phyloP scores from a whole-genome alignment of 2,888 invertebrate genomes.

The Sipha maydis region DNA sequence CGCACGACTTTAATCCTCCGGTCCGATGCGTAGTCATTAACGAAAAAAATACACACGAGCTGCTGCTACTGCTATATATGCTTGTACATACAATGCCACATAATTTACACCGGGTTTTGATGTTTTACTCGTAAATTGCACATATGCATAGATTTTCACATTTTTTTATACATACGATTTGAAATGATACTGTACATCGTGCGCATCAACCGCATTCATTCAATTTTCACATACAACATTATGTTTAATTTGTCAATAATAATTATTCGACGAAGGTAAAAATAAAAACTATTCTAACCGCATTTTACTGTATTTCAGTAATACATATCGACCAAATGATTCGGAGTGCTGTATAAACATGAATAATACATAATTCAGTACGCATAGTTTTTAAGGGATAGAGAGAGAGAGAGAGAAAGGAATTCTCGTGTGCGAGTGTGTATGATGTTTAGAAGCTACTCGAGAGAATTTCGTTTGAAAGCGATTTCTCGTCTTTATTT shows the following conservation, averaged over 20 bases:
- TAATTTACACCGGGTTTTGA: conserved; percentile 36
- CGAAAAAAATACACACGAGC: not conserved
- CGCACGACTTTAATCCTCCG: conserved; percentile 49
- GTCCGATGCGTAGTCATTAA: conserved; percentile 26
- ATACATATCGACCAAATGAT: not conserved
- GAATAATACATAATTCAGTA: not conserved
- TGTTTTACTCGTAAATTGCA: conserved; percentile 32
- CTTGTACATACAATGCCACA: conserved; percentile 20
- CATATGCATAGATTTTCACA: too few relatives aligned
- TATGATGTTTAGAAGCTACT: conserved; percentile 9
- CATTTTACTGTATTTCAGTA: not conserved
- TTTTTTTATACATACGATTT: not conserved
- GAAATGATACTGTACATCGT: not conserved
- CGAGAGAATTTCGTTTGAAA: conserved; percentile 25
- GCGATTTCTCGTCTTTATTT: conserved; percentile 24
- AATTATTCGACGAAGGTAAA: not conserved
- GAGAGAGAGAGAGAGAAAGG: not conserved
- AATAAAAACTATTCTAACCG: not conserved
- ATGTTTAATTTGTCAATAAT: not conserved
- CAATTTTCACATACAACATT: not conserved
- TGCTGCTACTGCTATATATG: not conserved
- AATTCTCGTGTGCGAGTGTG: not conserved
- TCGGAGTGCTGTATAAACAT: not conserved
- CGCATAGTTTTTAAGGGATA: not conserved
- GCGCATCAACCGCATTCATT: too few relatives aligned